Percentiles rank a stretch among this genome's conserved stretches.
These are phyloP conservation scores for Conistra vaccinii DNA, from an alignment of 2,888 invertebrate species.

Conservation along the genomic window DNA sequence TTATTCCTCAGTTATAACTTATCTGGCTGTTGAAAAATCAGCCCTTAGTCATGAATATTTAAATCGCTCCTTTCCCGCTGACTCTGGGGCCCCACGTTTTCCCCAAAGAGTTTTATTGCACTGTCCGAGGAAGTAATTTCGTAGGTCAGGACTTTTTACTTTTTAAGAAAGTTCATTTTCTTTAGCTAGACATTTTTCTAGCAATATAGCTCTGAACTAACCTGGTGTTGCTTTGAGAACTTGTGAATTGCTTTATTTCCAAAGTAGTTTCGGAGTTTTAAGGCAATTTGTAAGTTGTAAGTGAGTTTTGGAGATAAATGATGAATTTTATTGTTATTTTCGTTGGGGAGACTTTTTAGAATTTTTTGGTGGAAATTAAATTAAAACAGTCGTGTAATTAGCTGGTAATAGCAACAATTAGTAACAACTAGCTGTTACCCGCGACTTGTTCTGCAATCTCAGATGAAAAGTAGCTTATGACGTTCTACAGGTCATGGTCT, in stretches of 20 bases:
- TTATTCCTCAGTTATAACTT: too few species aligned
- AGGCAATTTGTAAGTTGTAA: constrained; percentile 68
- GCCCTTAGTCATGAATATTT: constrained; percentile 49
- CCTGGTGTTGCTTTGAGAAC: constrained; percentile 72
- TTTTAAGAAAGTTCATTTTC: constrained; percentile 90
- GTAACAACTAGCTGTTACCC: too few species aligned
- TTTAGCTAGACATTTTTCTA: constrained; percentile 83
- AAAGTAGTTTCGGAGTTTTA: constrained; percentile 56
- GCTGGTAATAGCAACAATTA: too few species aligned
- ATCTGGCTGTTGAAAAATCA: too few species aligned
- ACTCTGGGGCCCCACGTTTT: constrained; percentile 70
- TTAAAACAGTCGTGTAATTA: too few species aligned
- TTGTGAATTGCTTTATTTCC: constrained; percentile 68
- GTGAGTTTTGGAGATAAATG: constrained; percentile 60
- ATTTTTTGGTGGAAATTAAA: neutral
- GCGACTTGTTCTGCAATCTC: too few species aligned
- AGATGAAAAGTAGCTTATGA: too few species aligned
- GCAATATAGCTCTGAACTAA: constrained; percentile 72
- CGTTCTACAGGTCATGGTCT: too few species aligned
- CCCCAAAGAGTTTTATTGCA: constrained; percentile 90
- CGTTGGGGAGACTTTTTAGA: neutral
- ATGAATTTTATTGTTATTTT: constrained; percentile 37
- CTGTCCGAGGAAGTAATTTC: constrained; percentile 90
- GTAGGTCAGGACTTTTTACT: constrained; percentile 90
- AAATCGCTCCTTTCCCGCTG: constrained; percentile 62